These are phyloP conservation scores for Athalia rosae DNA, from an alignment of 2,888 invertebrate species.

Conservation along the genomic window DNA sequence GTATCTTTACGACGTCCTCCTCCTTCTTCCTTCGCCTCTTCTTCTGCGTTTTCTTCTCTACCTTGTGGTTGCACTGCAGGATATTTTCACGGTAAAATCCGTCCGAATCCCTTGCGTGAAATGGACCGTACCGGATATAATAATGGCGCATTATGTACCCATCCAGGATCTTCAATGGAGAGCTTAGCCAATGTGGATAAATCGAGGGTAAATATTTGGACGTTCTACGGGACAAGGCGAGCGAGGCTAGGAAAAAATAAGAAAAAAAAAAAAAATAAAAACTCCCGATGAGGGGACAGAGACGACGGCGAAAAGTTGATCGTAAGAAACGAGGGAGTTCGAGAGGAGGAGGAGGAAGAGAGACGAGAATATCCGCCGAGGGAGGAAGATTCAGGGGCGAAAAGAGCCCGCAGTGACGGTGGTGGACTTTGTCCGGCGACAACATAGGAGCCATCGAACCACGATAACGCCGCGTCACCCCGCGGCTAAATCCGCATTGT, in stretches of 20 bases:
- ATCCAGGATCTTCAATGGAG: constrained; percentile 32
- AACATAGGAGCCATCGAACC: constrained; percentile 13
- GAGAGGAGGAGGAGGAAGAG: not conserved
- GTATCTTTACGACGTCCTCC: too few species aligned
- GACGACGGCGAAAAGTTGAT: not conserved
- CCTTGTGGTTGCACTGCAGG: too few species aligned
- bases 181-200: constrained; percentile 44
- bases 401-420: constrained; percentile 11
- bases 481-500: not conserved
- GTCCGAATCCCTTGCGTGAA: constrained; percentile 37
- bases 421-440: constrained; percentile 19
- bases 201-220: constrained; percentile 68
- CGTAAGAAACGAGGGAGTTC: not conserved
- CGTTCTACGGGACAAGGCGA: constrained; percentile 60
- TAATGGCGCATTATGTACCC: constrained; percentile 43
- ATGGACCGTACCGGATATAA: constrained; percentile 43
- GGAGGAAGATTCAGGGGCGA: not conserved
- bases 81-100: constrained; percentile 1
- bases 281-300: not conserved
- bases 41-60: too few species aligned
- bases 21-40: too few species aligned
- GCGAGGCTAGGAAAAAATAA: constrained; percentile 36
- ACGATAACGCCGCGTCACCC: not conserved
- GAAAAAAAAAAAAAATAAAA: too few species aligned
- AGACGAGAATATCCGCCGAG: not conserved